A percentile compares a stretch with the other conserved stretches of the same genome.
phyloP scores from a whole-genome alignment of 2,797 vertebrate species.

The Gobionotothen gibberifrons region DNA sequence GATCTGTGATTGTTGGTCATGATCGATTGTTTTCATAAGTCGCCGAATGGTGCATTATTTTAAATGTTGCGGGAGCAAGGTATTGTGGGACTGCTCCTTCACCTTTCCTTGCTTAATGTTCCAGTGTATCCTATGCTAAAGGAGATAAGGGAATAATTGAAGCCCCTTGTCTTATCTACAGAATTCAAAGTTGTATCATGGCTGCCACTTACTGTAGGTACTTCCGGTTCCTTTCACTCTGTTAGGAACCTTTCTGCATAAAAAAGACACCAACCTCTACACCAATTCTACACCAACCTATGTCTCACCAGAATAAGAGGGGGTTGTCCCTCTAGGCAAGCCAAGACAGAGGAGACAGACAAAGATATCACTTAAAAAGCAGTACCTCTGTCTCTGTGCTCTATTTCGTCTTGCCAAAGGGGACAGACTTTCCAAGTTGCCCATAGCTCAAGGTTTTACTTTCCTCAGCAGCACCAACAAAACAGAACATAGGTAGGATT shows the following conservation, averaged over 20 bases:
- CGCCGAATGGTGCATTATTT: neutral
- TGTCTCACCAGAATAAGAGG: neutral
- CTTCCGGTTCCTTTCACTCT: neutral
- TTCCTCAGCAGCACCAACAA: slow-evolving; percentile 32
- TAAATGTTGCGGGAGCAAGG: neutral
- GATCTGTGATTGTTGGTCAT: too few species aligned
- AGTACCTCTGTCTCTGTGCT: slow-evolving; percentile 28
- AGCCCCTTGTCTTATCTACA: neutral
- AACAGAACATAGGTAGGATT: slow-evolving; percentile 13
- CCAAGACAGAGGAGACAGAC: too few species aligned
- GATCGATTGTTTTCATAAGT: too few species aligned
- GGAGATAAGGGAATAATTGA: neutral
- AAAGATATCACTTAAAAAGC: slow-evolving; percentile 18
- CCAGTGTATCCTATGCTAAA: neutral
- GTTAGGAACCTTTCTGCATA: neutral
- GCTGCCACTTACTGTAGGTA: neutral
- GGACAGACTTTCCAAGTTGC: slow-evolving; percentile 40
- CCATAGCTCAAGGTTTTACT: slow-evolving; percentile 54
- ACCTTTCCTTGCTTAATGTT: neutral
- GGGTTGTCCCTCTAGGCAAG: slow-evolving; percentile 18
- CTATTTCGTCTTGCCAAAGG: slow-evolving; percentile 45
- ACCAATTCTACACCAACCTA: neutral
- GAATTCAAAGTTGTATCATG: neutral
- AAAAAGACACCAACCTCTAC: neutral
- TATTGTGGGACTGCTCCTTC: neutral